Base-by-base conservation (phyloP, 53 echinoderm and acorn worm species). In the Echinarachnius parma region DNA sequence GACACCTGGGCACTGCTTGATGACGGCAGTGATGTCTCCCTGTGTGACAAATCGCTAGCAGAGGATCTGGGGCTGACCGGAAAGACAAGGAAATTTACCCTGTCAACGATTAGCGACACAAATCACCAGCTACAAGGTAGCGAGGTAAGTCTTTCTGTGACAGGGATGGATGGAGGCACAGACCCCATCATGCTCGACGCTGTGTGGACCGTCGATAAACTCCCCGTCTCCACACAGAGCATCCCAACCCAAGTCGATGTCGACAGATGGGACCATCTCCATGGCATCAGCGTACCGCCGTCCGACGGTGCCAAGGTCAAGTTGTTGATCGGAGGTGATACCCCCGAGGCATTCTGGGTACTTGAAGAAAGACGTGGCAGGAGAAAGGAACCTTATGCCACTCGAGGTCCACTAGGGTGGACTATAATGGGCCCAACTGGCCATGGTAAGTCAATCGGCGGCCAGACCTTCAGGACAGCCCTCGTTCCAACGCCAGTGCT, bases 1-100 rank as follows among this genome's bases (percentile, higher is more conserved):
- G 68, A 29, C 35, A 88, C 88, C 11, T 80, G 89, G 87, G 87
- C 82, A 20, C 28, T 86, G 27, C 70, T 81, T 2, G 86, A 87
- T 25, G 74, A 87, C 16, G 82, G 87, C 55, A 87, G 87, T 29
- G 72, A 81, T 53, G 78, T 87, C 9, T 80, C 84, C 1, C 71
- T 89, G 16, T 80, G 84, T 21, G 84, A 83, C 24, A 46, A 76
- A 59, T 46, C 80, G 9, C 67, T 84, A 18, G 81, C 77, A 46
- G 58, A 80, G 23, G 84, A 80, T 4, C 76, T 88, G 8, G 67
- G 67, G 1, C 24, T 87, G 1, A 33, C 46, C 0, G 71, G 61
- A 3, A 54, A 46, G 45, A 52, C 23, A 53, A 80, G 34, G 48
- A 24, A 58, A 18, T 81, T 86, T 46, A 33, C 11, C 5, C 36